Conservation (phyloP, 2,888 invertebrate species). For the Sphaerophoria taeniata region DNA sequence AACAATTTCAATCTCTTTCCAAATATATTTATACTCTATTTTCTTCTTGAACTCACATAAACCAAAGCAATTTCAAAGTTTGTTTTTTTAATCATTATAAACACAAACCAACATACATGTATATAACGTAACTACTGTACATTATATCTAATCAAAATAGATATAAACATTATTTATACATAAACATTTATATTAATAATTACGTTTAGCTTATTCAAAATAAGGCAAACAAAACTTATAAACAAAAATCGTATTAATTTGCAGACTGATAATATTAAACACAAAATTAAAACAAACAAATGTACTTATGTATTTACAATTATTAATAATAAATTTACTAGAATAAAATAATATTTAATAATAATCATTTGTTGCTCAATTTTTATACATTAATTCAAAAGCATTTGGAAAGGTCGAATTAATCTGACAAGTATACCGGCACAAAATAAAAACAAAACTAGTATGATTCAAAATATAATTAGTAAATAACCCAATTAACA, state of each 20-base stretch:
- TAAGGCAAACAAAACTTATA: conserved; percentile 45
- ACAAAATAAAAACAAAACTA: conserved; percentile 14
- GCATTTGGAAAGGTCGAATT: conserved; percentile 26
- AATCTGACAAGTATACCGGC: conserved; percentile 33
- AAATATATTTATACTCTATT: conserved; percentile 20
- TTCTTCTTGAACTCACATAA: conserved; percentile 52
- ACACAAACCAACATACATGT: conserved; percentile 28
- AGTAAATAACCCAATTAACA: conserved; percentile 26
- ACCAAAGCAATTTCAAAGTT: conserved; percentile 62
- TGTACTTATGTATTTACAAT: conserved; percentile 45
- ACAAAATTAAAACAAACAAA: conserved; percentile 41
- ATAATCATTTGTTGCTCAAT: conserved; percentile 42
- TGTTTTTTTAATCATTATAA: conserved; percentile 47
- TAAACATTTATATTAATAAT: conserved; percentile 1
- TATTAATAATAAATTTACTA: conserved; percentile 39
- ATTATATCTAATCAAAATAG: neutral
- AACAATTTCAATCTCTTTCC: conserved; percentile 3
- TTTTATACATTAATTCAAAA: conserved; percentile 28
- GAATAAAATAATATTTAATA: conserved; percentile 31
- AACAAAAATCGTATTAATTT: conserved; percentile 65
- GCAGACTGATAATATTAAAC: conserved; percentile 63
- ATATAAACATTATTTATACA: conserved; percentile 19
- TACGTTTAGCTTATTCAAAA: conserved; percentile 61
- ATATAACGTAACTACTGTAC: conserved; percentile 33
- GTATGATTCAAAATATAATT: conserved; percentile 33